Conservation (phyloP, 2,888 invertebrate genomes). For the Drosophila macrospina region DNA sequence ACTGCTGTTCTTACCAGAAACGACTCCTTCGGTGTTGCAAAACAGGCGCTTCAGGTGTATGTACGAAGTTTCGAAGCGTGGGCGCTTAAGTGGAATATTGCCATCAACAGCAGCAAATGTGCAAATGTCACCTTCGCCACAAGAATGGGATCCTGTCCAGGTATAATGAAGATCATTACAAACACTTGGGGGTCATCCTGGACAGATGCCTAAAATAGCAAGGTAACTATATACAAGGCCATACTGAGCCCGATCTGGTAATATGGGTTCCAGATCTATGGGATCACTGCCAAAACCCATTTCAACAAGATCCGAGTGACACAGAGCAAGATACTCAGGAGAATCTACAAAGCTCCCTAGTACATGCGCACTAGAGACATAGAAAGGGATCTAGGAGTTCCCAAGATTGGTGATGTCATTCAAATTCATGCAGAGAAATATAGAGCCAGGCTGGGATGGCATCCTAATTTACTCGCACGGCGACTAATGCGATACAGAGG, state of each 20-base stretch:
- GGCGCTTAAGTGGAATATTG: too few species aligned
- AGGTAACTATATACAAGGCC: not conserved
- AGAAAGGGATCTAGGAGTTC: not conserved
- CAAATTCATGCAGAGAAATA: not conserved
- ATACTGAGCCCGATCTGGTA: not conserved
- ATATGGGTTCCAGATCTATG: not conserved
- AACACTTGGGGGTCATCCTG: too few species aligned
- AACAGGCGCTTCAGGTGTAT: too few species aligned
- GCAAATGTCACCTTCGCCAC: too few species aligned
- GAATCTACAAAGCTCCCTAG: too few species aligned
- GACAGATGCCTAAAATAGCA: not conserved
- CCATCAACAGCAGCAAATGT: not conserved
- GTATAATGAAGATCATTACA: not conserved
- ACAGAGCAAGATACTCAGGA: too few species aligned
- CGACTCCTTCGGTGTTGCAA: too few species aligned
- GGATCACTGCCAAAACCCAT: not conserved
- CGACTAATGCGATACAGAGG: not conserved
- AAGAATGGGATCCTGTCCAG: not conserved
- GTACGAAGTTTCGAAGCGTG: too few species aligned
- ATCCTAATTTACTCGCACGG: not conserved
- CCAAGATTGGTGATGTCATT: slow-evolving; percentile 1
- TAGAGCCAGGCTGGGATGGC: too few species aligned
- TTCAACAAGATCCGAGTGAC: not conserved
- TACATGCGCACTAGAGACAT: not conserved
- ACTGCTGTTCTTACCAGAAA: too few species aligned